Evolutionary conservation across 2,888 invertebrate genomes (phyloP), one percentile per base, ranked within the genome.

Genomic region (Noctua pronuba): DNA sequence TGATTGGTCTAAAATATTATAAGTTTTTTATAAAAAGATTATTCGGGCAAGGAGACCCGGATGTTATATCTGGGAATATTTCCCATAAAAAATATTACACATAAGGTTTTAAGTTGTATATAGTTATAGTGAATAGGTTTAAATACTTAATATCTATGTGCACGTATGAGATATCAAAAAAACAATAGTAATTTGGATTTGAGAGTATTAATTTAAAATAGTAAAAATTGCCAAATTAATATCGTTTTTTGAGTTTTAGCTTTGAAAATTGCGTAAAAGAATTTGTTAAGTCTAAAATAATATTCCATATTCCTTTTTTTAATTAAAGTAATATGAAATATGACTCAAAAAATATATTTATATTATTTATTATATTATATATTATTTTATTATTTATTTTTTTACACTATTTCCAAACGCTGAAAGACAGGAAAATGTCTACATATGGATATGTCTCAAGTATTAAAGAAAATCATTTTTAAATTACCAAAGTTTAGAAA

Each of bases 381-480:
- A n/a, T n/a, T n/a, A n/a, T n/a, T n/a, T n/a, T n/a, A n/a, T n/a
- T n/a, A n/a, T n/a, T 13, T 21, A 76, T 85, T 84, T 69, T 69
- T 80, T 81, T 74, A 88, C 66, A n/a, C 76, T 58, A 76, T 73
- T 83, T 62, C 10, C 46, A 82, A 79, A 81, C 70, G 64, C 77
- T 78, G 60, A 18, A 1, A 77, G 81, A 80, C 72, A 41, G 21
- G 60, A 58, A 46, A 31, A 69, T 24, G 77, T 81, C 85, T 65
- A 86, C 90, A 91, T 79, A 91, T 92, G 91, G 90, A 92, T 88
- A 92, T 84, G 89, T 91, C 90, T 91, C 90, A 4, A 68, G 2
- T 44, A 3, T 8, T 49, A 13, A 18, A 28, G 28, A 73, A 65
- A 58, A 21, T 5, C 11, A 44, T 35, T 21, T 58, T 21, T 21